These are phyloP conservation scores for Argopecten irradians DNA, from an alignment of 1,140 invertebrate genomes.

Conservation along the genomic window DNA sequence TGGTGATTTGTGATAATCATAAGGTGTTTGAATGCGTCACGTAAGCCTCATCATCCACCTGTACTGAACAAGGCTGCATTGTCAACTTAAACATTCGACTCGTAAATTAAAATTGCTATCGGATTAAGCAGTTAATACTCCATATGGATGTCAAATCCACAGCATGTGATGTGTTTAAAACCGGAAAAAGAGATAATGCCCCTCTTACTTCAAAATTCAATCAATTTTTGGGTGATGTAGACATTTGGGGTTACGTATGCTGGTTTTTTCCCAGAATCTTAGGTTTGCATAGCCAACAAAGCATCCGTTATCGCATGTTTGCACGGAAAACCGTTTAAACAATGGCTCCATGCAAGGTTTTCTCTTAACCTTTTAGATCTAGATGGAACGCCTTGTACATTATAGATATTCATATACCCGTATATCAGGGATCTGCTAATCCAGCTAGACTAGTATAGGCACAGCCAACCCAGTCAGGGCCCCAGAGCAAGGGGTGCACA, in stretches of 20 bases:
- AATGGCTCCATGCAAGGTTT: slow-evolving; percentile 15
- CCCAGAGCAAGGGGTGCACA: slow-evolving; percentile 19
- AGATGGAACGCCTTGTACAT: slow-evolving; percentile 1
- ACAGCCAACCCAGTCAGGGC: not conserved
- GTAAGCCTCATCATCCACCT: not conserved
- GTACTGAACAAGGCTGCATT: not conserved
- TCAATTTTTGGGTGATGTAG: not conserved
- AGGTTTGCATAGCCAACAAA: not conserved
- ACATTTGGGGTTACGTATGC: not conserved
- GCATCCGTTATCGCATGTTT: not conserved
- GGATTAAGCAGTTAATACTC: not conserved
- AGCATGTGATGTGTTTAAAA: not conserved
- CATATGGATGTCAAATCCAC: not conserved
- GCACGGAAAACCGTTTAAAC: not conserved
- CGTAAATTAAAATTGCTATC: not conserved
- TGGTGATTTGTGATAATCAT: slow-evolving; percentile 17
- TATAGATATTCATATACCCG: slow-evolving; percentile 18
- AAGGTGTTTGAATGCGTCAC: not conserved
- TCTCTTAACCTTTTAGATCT: not conserved
- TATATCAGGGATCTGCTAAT: not conserved
- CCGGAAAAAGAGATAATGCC: not conserved
- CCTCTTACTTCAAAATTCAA: not conserved
- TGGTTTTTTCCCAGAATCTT: not conserved
- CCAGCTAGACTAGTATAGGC: not conserved
- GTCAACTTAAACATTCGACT: not conserved